A percentile compares a stretch with the other conserved stretches of the same genome.
Conservation (phyloP, 2,797 vertebrate species). For the Acanthurus tractus region DNA sequence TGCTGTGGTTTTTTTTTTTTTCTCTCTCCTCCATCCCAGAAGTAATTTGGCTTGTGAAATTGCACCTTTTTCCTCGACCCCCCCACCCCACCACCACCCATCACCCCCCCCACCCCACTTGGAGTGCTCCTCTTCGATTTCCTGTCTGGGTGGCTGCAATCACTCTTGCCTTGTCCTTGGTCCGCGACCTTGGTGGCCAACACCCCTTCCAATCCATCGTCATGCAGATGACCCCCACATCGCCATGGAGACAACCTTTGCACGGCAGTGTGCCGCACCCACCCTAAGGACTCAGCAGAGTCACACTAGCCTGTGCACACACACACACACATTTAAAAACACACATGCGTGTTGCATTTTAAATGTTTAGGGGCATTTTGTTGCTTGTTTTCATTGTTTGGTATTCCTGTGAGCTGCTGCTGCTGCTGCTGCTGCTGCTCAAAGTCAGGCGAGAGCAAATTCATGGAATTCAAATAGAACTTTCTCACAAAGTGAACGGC, state of each 20-base stretch:
- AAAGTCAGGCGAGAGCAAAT: slow-evolving; percentile 51
- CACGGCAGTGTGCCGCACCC: slow-evolving; percentile 68
- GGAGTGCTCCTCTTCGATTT: slow-evolving; percentile 87
- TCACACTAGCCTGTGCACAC: slow-evolving; percentile 14
- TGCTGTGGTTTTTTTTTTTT: slow-evolving; percentile 80
- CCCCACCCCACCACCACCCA: slow-evolving; percentile 68
- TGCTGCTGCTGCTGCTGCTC: slow-evolving; percentile 18
- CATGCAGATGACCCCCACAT: slow-evolving; percentile 83
- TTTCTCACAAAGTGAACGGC: slow-evolving; percentile 66
- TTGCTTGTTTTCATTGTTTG: slow-evolving; percentile 48
- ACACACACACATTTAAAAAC: slow-evolving; percentile 4
- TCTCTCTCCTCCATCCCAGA: slow-evolving; percentile 82
- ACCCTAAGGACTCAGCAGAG: slow-evolving; percentile 58
- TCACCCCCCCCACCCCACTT: slow-evolving; percentile 71
- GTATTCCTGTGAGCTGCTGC: slow-evolving; percentile 54
- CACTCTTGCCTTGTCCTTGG: slow-evolving; percentile 86
- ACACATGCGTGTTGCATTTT: slow-evolving; percentile 6
- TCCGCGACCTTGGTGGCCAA: slow-evolving; percentile 80
- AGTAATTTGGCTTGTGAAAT: slow-evolving; percentile 89
- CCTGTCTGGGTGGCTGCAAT: slow-evolving; percentile 88
- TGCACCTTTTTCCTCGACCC: slow-evolving; percentile 83
- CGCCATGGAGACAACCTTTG: slow-evolving; percentile 82
- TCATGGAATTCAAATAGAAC: slow-evolving; percentile 62
- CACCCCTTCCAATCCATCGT: slow-evolving; percentile 74
- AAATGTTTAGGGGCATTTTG: slow-evolving; percentile 26